phyloP scores from a whole-genome alignment of 1,140 invertebrate species.

The Aphelinus atriplicis region DNA sequence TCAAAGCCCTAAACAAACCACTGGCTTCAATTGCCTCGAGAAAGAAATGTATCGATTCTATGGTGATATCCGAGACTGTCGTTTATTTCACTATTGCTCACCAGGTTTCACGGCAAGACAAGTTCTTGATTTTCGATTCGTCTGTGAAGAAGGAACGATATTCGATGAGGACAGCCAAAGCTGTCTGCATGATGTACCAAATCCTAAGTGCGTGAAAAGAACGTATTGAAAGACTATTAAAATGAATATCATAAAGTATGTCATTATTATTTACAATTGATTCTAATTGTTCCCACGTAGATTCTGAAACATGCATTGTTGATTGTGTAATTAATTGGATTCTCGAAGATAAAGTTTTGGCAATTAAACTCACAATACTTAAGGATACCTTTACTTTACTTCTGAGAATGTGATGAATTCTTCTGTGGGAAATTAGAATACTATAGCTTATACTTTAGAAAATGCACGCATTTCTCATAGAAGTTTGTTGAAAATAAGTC shows the following conservation, averaged over 20 bases:
- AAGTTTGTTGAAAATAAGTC: slow-evolving; percentile 1
- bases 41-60: slow-evolving; percentile 70
- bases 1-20: slow-evolving; percentile 14
- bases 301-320: too few species aligned
- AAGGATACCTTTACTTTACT: neutral
- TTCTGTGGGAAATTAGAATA: slow-evolving; percentile 24
- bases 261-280: too few species aligned
- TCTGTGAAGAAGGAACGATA: slow-evolving; percentile 69
- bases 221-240: slow-evolving; percentile 44
- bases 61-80: slow-evolving; percentile 68
- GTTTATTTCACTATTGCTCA: slow-evolving; percentile 72
- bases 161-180: slow-evolving; percentile 69
- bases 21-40: slow-evolving; percentile 68
- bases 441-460: slow-evolving; percentile 12
- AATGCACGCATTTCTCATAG: slow-evolving; percentile 1
- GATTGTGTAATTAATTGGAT: neutral
- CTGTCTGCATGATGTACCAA: slow-evolving; percentile 58
- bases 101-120: slow-evolving; percentile 68
- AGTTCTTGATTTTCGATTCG: slow-evolving; percentile 70
- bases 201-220: slow-evolving; percentile 52
- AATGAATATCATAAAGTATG: too few species aligned
- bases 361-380: neutral
- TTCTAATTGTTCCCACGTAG: too few species aligned
- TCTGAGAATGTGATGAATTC: slow-evolving; percentile 14
- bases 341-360: neutral